Conservation (phyloP, 1,140 invertebrate species). For the Asobara japonica region DNA sequence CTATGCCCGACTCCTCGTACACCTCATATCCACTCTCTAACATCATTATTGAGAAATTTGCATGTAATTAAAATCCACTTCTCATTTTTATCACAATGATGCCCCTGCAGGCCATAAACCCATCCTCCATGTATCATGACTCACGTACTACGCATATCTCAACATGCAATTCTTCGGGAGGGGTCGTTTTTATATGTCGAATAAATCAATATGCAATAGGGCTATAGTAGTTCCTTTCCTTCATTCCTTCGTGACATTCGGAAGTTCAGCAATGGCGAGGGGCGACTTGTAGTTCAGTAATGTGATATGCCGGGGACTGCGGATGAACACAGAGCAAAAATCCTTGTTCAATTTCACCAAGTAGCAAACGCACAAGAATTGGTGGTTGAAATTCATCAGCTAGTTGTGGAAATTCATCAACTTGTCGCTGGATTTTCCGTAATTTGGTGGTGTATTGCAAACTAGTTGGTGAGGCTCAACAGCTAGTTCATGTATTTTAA, state of each 20-base stretch:
- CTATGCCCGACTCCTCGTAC: background rate
- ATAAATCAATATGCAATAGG: constrained; percentile 28
- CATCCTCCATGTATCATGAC: constrained; percentile 7
- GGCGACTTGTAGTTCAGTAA: constrained; percentile 6
- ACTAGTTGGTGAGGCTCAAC: too few species aligned
- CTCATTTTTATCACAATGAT: background rate
- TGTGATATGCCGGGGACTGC: constrained; percentile 7
- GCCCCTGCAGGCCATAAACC: background rate
- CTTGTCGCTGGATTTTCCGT: too few species aligned
- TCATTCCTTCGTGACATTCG: constrained; percentile 8
- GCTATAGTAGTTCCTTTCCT: background rate
- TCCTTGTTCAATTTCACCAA: too few species aligned
- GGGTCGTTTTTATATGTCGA: background rate
- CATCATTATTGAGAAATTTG: constrained; percentile 27
- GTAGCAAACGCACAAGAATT: too few species aligned
- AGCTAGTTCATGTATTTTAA: too few species aligned
- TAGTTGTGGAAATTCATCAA: too few species aligned
- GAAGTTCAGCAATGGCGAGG: background rate
- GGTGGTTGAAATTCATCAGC: too few species aligned
- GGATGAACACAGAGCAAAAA: background rate
- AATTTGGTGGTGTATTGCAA: too few species aligned
- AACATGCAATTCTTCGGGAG: background rate
- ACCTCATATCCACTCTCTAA: background rate
- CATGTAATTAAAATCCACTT: constrained; percentile 23
- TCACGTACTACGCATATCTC: constrained; percentile 12